These are phyloP conservation scores for Anagyrus pseudococci DNA, from an alignment of 2,888 invertebrate species.

Conservation along the genomic window DNA sequence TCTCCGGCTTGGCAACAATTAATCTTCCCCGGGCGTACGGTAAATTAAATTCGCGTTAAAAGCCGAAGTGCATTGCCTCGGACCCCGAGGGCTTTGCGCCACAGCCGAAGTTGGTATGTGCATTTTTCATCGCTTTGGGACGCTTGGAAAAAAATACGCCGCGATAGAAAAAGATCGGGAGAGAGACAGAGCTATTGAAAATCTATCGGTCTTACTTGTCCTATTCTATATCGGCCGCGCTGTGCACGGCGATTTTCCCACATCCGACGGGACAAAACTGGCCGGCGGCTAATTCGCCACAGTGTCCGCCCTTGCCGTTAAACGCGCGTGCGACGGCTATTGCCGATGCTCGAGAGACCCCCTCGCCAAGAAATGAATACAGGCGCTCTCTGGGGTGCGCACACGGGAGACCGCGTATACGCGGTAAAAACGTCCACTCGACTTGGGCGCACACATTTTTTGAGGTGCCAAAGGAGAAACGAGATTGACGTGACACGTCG, in stretches of 20 bases:
- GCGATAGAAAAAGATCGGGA: no score
- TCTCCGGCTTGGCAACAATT: slow-evolving; percentile 12
- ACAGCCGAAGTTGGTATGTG: neutral
- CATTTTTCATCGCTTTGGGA: no score
- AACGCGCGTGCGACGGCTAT: no score
- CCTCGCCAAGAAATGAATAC: neutral
- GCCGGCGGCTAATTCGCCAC: no score
- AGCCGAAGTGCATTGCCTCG: neutral
- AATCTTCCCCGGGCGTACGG: slow-evolving; percentile 11
- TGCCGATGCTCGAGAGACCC: no score
- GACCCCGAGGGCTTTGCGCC: neutral
- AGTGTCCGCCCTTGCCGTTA: no score
- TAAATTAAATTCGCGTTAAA: slow-evolving; percentile 22
- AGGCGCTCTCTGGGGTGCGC: slow-evolving; percentile 5
- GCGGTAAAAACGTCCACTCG: slow-evolving; percentile 14
- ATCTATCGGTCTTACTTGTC: no score
- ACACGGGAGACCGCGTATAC: slow-evolving; percentile 3
- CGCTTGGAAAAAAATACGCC: neutral
- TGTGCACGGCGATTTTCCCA: no score
- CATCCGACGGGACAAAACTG: no score
- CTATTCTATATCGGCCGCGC: no score
- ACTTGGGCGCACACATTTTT: neutral
- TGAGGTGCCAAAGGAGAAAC: neutral
- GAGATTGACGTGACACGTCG: neutral
- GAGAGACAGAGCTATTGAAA: no score